phyloP scores from a whole-genome alignment of 2,888 invertebrate genomes.

The Fragum fragum region DNA sequence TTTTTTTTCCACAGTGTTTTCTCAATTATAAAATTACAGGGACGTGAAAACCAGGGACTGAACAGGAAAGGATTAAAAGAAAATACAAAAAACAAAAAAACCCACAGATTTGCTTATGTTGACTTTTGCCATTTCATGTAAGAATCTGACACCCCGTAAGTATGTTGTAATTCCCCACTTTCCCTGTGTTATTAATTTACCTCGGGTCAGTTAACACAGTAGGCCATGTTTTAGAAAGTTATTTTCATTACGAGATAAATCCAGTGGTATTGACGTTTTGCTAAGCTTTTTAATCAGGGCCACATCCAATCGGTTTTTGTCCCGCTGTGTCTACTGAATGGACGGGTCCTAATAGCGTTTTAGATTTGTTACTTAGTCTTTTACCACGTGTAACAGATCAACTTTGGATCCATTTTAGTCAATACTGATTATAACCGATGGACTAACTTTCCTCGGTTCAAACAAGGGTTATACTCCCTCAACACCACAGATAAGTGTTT shows the following conservation, averaged over 20 bases:
- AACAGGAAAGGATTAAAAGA: no score
- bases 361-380: neutral
- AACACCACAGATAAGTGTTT: neutral
- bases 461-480: no score
- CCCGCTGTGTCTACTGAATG: neutral
- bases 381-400: neutral
- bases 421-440: neutral
- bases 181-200: neutral
- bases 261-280: constrained; percentile 2
- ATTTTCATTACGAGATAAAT: constrained; percentile 6
- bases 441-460: neutral
- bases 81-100: no score
- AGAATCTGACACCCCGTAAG: no score
- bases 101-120: no score
- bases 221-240: neutral
- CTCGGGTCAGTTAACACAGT: neutral
- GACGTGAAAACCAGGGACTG: no score
- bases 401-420: neutral
- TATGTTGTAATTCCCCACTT: neutral
- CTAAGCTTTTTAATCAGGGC: neutral
- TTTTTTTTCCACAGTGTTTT: no score
- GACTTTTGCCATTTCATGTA: no score
- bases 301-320: constrained; percentile 3
- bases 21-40: no score
- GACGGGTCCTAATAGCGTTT: neutral